Evolutionary conservation across 1,140 invertebrate species (phyloP).

Genomic region (Orchesella cincta): DNA sequence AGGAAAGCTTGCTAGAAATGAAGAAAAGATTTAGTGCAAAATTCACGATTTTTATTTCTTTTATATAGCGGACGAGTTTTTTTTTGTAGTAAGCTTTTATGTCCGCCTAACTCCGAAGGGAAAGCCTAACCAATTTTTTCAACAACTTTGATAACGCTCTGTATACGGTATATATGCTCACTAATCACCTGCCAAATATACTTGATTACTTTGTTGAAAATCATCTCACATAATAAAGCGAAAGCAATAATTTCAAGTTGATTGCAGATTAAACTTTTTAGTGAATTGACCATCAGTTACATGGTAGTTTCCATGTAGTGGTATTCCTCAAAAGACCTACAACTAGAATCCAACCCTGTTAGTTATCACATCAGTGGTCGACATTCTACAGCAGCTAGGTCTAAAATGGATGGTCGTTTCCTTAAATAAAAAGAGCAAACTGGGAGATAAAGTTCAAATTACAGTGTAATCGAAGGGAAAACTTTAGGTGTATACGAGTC

Average conservation of each 20-base stretch:
- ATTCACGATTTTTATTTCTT: neutral
- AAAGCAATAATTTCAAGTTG: slow-evolving; percentile 7
- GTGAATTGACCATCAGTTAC: neutral
- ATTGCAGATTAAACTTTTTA: neutral
- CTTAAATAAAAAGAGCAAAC: neutral
- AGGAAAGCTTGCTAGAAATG: neutral
- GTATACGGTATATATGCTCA: too few relatives aligned
- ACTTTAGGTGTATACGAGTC: too few relatives aligned
- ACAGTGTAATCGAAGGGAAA: too few relatives aligned
- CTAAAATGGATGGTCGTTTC: neutral
- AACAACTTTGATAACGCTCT: too few relatives aligned
- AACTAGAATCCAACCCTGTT: neutral
- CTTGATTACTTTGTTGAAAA: neutral
- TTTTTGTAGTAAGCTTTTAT: neutral
- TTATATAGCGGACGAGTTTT: neutral
- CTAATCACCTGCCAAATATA: neutral
- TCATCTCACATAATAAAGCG: neutral
- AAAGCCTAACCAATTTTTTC: too few relatives aligned
- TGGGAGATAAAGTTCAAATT: neutral
- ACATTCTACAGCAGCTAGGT: neutral
- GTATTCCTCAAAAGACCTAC: neutral
- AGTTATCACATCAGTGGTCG: neutral
- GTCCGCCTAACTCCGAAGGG: neutral
- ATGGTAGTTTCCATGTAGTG: neutral
- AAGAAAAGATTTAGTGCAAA: neutral